phyloP scores from a whole-genome alignment of 2,888 invertebrate genomes.

The Flabesymbios commensalis region DNA sequence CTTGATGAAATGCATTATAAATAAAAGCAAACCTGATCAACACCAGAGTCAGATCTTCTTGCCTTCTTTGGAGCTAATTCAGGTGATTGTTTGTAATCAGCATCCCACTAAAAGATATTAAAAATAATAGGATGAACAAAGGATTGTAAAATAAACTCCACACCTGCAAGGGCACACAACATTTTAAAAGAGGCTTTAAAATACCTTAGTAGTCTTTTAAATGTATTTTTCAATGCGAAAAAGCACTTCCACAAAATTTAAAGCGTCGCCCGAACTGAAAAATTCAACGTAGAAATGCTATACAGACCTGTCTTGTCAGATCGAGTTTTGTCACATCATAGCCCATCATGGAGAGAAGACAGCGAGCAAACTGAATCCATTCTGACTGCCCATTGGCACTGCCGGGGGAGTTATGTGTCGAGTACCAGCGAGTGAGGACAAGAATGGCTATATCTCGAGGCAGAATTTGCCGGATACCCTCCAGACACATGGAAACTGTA shows the following conservation, averaged over 20 bases:
- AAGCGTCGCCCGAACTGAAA: too few species aligned
- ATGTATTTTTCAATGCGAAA: too few species aligned
- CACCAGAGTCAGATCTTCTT: too few species aligned
- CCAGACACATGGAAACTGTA: conserved; percentile 73
- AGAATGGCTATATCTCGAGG: conserved; percentile 78
- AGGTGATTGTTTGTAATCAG: too few species aligned
- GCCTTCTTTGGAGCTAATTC: too few species aligned
- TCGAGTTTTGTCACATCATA: conserved; percentile 69
- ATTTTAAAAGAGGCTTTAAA: too few species aligned
- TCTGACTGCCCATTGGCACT: conserved; percentile 50
- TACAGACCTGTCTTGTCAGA: conserved; percentile 55
- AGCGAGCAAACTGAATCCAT: conserved; percentile 53
- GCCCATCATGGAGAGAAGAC: conserved; percentile 70
- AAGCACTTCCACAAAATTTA: too few species aligned
- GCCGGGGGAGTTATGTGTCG: conserved; percentile 84
- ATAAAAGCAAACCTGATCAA: too few species aligned
- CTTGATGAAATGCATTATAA: too few species aligned
- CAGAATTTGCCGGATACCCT: conserved; percentile 74
- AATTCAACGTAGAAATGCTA: too few species aligned
- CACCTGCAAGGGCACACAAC: neutral
- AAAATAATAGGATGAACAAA: conserved; percentile 21
- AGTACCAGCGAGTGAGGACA: conserved; percentile 83
- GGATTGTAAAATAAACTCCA: conserved; percentile 9
- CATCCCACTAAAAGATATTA: too few species aligned
- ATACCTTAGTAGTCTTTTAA: too few species aligned